Conservation (phyloP, 2,888 invertebrate genomes). For the Tipula confusa region DNA sequence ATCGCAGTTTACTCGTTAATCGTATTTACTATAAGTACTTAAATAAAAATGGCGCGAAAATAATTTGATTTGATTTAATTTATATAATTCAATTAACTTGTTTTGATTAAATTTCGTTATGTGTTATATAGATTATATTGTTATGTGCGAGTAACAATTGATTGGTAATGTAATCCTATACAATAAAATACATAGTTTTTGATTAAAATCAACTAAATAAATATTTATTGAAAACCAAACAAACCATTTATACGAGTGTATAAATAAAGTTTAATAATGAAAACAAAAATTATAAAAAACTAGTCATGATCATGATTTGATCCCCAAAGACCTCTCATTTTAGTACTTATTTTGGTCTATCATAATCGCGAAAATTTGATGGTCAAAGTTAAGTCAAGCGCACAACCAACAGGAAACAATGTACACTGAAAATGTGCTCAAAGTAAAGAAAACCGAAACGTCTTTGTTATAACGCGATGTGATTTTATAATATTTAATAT, state of each 20-base stretch:
- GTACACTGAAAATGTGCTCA: neutral
- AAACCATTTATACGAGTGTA: neutral
- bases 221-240: neutral
- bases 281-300: neutral
- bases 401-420: neutral
- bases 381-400: slow-evolving; percentile 25
- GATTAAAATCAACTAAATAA: slow-evolving; percentile 1
- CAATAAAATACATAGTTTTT: neutral
- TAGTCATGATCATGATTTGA: slow-evolving; percentile 14
- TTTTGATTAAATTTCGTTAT: neutral
- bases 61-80: neutral
- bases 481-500: neutral
- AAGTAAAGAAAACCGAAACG: neutral
- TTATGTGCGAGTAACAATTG: neutral
- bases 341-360: neutral
- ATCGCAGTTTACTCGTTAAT: too few relatives aligned
- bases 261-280: neutral
- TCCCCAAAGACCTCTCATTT: neutral
- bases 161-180: neutral
- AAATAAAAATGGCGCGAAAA: too few relatives aligned
- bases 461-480: neutral
- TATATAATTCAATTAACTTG: neutral
- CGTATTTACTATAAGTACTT: too few relatives aligned
- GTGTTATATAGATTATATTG: neutral
- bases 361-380: slow-evolving; percentile 21